These are phyloP conservation scores for Nanorana parkeri DNA, from an alignment of 2,113 vertebrate genomes.

Conservation along the genomic window DNA sequence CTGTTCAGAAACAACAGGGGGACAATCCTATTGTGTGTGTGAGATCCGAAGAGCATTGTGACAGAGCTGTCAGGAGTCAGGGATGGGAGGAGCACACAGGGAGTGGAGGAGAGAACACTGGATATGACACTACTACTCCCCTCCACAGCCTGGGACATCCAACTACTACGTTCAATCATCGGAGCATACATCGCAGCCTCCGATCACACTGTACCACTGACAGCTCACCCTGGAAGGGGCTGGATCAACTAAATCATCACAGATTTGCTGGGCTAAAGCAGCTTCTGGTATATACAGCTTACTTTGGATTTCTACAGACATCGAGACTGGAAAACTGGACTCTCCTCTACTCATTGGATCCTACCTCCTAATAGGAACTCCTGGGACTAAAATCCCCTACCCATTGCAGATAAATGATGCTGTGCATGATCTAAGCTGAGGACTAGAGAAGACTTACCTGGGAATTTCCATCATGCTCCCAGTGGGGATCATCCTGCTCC, in stretches of 20 bases:
- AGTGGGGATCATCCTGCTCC: conserved; percentile 30
- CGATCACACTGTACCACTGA: too few species aligned
- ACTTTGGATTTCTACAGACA: not conserved
- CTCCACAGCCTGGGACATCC: not conserved
- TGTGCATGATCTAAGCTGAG: not conserved
- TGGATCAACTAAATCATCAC: not conserved
- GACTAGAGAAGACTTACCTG: conserved; percentile 3
- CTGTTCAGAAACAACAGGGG: not conserved
- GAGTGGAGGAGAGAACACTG: conserved; percentile 1
- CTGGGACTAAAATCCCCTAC: not conserved
- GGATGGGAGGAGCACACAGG: not conserved
- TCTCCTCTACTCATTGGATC: not conserved
- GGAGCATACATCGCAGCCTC: not conserved
- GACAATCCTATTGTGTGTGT: not conserved
- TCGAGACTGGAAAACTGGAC: not conserved
- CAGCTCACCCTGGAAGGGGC: too few species aligned
- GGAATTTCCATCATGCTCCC: not conserved
- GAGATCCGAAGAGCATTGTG: not conserved
- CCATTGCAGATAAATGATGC: not conserved
- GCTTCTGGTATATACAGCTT: not conserved
- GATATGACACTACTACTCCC: not conserved
- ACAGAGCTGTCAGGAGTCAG: not conserved
- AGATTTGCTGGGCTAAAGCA: not conserved
- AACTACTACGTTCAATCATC: conserved; percentile 2
- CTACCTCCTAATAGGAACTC: not conserved